These are phyloP conservation scores for Trachelus stipa DNA, from an alignment of 2,888 invertebrate species.

Conservation along the genomic window DNA sequence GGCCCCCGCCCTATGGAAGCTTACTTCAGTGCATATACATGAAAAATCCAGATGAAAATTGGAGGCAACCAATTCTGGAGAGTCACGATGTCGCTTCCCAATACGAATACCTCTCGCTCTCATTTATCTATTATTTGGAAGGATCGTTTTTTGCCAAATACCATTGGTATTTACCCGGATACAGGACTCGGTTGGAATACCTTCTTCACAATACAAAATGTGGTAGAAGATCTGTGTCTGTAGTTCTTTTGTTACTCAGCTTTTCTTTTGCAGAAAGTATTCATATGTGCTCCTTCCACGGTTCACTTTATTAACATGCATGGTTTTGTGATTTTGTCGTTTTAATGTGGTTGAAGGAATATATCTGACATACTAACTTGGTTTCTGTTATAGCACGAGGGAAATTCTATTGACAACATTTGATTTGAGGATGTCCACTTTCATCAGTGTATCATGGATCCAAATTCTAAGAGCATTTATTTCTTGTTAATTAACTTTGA, in stretches of 20 bases:
- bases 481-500: neutral
- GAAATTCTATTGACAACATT: neutral
- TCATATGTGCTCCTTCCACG: no score
- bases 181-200: conserved; percentile 18
- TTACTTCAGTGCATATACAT: conserved; percentile 31
- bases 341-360: neutral
- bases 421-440: neutral
- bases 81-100: conserved; percentile 29
- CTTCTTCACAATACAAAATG: neutral
- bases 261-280: no score
- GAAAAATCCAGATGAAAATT: conserved; percentile 39
- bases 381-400: neutral
- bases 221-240: no score
- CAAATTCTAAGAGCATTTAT: neutral
- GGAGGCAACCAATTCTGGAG: conserved; percentile 49
- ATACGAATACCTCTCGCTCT: conserved; percentile 7
- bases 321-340: neutral
- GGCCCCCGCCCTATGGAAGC: conserved; percentile 23
- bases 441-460: neutral
- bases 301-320: no score
- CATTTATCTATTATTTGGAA: conserved; percentile 18
- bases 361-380: neutral
- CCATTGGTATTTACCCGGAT: conserved; percentile 5
- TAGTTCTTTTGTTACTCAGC: no score
- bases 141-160: conserved; percentile 18